Percentiles rank a stretch among this genome's conserved stretches.
phyloP scores from a whole-genome alignment of 1,140 invertebrate species.

The Drosophila kurseongensis region DNA sequence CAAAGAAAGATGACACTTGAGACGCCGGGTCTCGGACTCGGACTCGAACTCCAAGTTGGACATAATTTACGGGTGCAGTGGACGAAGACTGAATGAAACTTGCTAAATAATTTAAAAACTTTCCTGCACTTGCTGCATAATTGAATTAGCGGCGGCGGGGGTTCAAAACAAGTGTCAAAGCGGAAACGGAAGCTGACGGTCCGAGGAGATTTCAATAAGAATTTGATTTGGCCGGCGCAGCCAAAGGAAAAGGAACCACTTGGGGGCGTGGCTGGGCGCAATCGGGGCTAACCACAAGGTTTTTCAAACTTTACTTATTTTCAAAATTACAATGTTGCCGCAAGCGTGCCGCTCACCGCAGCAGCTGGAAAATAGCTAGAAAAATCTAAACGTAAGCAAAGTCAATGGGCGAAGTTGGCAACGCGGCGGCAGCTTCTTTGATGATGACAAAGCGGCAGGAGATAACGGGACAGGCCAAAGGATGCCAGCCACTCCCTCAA shows the following conservation, averaged over 20 bases:
- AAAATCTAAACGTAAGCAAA: slow-evolving; percentile 84
- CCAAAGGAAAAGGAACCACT: slow-evolving; percentile 19
- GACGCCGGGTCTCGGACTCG: slow-evolving; percentile 30
- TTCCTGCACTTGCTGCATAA: slow-evolving; percentile 69
- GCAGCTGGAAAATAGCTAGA: slow-evolving; percentile 57
- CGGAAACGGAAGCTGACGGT: slow-evolving; percentile 70
- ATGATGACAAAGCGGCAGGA: slow-evolving; percentile 52
- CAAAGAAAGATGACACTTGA: slow-evolving; percentile 74
- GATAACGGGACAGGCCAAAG: slow-evolving; percentile 14
- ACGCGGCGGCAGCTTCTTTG: slow-evolving; percentile 57
- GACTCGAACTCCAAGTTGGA: slow-evolving; percentile 16
- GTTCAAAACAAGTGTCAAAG: slow-evolving; percentile 77
- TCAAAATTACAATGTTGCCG: slow-evolving; percentile 84
- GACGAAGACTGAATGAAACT: slow-evolving; percentile 33
- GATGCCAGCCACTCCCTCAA: slow-evolving; percentile 18
- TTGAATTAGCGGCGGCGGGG: slow-evolving; percentile 36
- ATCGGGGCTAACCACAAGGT: slow-evolving; percentile 59
- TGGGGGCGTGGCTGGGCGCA: slow-evolving; percentile 3
- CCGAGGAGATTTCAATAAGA: slow-evolving; percentile 69
- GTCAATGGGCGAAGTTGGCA: slow-evolving; percentile 81
- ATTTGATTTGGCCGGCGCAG: slow-evolving; percentile 62
- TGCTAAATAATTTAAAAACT: slow-evolving; percentile 71
- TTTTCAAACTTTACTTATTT: slow-evolving; percentile 84
- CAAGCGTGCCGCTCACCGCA: slow-evolving; percentile 74
- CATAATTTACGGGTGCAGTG: slow-evolving; percentile 53